Evolutionary conservation across 2,797 vertebrate genomes (phyloP), one percentile per base, ranked within the genome.

Genomic region (Coilia nasus): DNA sequence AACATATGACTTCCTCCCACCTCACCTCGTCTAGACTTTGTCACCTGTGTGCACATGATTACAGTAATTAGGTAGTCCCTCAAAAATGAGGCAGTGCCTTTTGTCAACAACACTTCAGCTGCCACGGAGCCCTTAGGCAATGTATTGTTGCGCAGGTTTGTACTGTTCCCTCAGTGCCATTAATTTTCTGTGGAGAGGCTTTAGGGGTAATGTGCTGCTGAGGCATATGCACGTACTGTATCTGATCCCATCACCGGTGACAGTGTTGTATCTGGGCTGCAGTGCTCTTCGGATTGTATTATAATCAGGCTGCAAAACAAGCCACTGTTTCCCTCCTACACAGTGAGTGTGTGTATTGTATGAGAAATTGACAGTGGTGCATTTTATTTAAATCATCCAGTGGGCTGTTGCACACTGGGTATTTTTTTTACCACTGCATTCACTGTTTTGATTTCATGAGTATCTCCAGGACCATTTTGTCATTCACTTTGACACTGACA

Each of bases 31-130:
- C 64, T 60, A 87, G 89, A 90, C 87, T 89, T 50, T 82, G 85
- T 85, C 87, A 88, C 85, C 88, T 87, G 83, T 10, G 87, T 7
- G 14, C 89, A 87, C 87, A 82, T 82, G 86, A 91, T 92, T 89
- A 93, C 91, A 89, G 90, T 89, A 93, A 93, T 93, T 88, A 91
- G 90, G 87, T 91, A 88, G 91, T 92, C 92, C 90, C 88, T 89
- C 90, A 89, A 35, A 87, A 78, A 71, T 46, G 82, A 89, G 89
- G 86, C 81, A 31, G 87, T 87, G 85, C 85, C 90, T 89, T 87
- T 85, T 93, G 90, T 93, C 90, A 93, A 91, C 92, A 93, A 81
- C 89, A 90, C 85, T 91, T 94, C 89, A 90, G 90, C 87, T 89
- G 89, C 0, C 75, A 91, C 91, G 90, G 90, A 83, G 89, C 88